Base-by-base conservation (phyloP, 2,888 invertebrate genomes). In the Andrena chrysosceles region DNA sequence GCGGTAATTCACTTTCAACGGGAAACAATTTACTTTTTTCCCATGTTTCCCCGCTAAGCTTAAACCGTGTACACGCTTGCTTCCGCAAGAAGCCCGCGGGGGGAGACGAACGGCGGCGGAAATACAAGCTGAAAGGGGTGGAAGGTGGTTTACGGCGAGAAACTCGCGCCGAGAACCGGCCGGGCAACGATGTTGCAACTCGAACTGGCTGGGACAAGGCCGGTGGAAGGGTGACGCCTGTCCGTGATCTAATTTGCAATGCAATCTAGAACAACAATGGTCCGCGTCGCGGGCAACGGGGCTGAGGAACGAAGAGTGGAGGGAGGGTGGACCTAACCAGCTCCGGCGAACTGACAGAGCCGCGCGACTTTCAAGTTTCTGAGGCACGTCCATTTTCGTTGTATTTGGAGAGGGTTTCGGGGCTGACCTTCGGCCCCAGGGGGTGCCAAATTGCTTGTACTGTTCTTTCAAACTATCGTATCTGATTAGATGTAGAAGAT, bases 251-350 rank as follows among this genome's bases (percentile, higher is more conserved):
- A 89, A 89, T 89, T 89, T 89, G 87, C 88, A 85, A 89, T 88
- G 89, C 89, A 89, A 89, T 89, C 88, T 88, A 82, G 87, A 88
- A 85, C 87, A 87, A 89, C 89, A 89, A 89, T 89, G 86, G 86
- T 87, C 74, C 68, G 69, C 74, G 69, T 78, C 56, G 74, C 72
- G 66, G 59, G 73, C 54, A 67, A 73, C 67, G 63, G 56, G 35
- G 31, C 73, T 42, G 76, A 64, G 71, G 70, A 73, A 77, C 75
- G 66, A 54, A 66, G 49, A 31, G 73, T 49, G 76, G 69, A 26
- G 59, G 67, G 64, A 26, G 33, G 85, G 72, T 20, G 54, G 67
- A 81, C 23, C 77, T 70, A 66, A 67, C 52, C 64, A 63, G 68
- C 71, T 81, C 77, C 76, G 82, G 67, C 79, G 84, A 73, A 79